Conservation (phyloP, 2,113 vertebrate genomes). For the Tympanuchus pallidicinctus region DNA sequence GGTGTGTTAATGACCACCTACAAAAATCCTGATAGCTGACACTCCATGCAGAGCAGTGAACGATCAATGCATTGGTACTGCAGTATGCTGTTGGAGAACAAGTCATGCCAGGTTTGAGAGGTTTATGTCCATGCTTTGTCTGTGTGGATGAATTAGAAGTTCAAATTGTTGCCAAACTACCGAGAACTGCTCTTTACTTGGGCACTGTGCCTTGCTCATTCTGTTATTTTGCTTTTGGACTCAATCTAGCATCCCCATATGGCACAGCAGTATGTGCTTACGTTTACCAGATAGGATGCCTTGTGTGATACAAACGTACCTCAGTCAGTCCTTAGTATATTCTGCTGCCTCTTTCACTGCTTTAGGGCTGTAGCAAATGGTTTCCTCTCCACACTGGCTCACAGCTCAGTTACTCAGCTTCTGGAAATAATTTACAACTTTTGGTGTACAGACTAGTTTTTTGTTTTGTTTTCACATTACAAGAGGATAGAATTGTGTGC, state of each 20-base stretch:
- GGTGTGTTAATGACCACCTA: background rate
- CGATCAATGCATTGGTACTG: background rate
- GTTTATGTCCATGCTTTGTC: background rate
- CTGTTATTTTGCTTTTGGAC: constrained; percentile 2
- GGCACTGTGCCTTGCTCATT: constrained; percentile 1
- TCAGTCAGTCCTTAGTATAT: background rate
- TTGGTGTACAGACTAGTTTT: background rate
- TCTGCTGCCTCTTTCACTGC: background rate
- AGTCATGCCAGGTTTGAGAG: background rate
- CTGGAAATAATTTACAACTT: background rate
- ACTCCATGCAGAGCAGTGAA: background rate
- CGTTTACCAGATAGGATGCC: background rate
- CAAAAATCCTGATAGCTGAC: background rate
- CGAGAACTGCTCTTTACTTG: background rate
- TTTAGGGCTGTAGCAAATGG: background rate
- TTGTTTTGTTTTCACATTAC: background rate
- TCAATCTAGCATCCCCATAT: background rate
- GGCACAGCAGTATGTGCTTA: background rate
- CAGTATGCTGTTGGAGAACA: background rate
- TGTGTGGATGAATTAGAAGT: background rate
- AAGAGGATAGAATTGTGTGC: background rate
- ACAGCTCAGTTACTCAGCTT: background rate
- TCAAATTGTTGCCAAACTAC: background rate
- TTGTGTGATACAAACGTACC: background rate
- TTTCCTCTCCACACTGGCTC: background rate